Evolutionary conservation across 2,797 vertebrate species (phyloP).

Genomic region (Carcharodon carcharias): DNA sequence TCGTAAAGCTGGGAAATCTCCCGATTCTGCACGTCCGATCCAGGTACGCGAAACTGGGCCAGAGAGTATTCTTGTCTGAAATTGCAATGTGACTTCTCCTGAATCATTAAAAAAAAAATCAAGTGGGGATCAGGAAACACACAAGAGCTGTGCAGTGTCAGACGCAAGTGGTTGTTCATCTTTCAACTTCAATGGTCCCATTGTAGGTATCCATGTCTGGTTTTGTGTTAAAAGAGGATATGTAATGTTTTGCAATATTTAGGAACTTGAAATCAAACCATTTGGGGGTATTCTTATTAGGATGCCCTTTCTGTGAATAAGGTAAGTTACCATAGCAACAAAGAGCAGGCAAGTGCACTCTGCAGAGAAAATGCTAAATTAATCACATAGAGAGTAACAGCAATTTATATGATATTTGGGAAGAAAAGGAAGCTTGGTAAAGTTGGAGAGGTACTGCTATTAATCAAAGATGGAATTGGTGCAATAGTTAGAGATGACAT

Average conservation of each 20-base stretch:
- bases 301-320: background rate
- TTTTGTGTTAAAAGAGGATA: background rate
- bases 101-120: too few relatives aligned
- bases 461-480: too few relatives aligned
- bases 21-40: too few relatives aligned
- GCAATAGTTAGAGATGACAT: too few relatives aligned
- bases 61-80: too few relatives aligned
- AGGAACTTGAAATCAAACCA: background rate
- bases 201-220: too few relatives aligned
- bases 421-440: too few relatives aligned
- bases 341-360: background rate
- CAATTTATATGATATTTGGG: background rate
- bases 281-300: background rate
- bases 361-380: background rate
- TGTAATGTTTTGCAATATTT: background rate
- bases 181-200: background rate
- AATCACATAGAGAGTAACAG: background rate
- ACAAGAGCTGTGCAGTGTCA: too few relatives aligned
- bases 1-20: too few relatives aligned
- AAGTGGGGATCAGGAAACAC: background rate
- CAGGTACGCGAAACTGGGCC: too few relatives aligned
- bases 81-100: too few relatives aligned
- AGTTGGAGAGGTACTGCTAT: too few relatives aligned
- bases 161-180: background rate
- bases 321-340: background rate